Conservation (phyloP, 2,113 vertebrate genomes). For the Pygoscelis adeliae region DNA sequence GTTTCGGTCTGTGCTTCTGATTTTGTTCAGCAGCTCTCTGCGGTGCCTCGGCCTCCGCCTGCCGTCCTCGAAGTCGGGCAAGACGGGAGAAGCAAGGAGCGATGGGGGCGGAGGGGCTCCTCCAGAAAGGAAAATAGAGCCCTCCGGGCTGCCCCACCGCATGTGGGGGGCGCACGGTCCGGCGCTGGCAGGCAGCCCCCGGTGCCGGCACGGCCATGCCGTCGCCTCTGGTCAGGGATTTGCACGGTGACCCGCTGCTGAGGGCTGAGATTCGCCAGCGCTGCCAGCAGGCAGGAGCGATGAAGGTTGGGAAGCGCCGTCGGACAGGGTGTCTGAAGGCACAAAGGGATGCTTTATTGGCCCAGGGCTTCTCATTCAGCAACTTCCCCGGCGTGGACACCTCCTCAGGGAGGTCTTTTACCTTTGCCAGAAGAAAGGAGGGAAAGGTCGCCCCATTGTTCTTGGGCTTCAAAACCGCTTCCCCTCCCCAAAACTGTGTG, state of each 20-base stretch:
- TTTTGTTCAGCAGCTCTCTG: not conserved
- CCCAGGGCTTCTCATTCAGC: not conserved
- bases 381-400: not conserved
- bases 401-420: not conserved
- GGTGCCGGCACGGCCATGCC: fast-evolving
- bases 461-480: not conserved
- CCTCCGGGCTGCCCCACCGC: fast-evolving
- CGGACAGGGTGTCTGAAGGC: not conserved
- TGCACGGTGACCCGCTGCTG: not conserved
- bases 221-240: not conserved
- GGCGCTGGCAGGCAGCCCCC: fast-evolving
- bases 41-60: not conserved
- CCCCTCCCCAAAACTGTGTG: not conserved
- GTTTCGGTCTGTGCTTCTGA: not conserved
- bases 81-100: not conserved
- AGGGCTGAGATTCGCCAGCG: not conserved
- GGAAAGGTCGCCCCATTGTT: not conserved
- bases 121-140: not conserved
- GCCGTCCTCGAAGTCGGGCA: not conserved
- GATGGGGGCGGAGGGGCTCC: not conserved
- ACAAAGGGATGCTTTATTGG: not conserved
- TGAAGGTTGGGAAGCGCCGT: fast-evolving
- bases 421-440: not conserved
- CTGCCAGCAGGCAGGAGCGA: not conserved
- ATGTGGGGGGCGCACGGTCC: fast-evolving